Conservation (phyloP, 2,888 invertebrate species). For the Cosmia pyralina region DNA sequence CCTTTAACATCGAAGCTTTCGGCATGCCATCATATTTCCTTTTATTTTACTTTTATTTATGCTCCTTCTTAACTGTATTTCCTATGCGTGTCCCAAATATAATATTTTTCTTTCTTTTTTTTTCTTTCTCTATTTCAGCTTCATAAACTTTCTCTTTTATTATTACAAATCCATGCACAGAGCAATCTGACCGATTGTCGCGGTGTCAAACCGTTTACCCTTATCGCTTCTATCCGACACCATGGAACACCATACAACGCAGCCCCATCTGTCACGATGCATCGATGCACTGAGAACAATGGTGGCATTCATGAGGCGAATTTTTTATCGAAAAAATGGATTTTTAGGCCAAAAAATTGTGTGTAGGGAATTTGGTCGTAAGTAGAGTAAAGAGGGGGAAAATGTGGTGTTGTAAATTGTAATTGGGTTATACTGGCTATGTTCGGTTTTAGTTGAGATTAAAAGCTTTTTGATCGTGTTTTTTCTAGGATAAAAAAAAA, state of each 20-base stretch:
- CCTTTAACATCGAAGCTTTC: too few species aligned
- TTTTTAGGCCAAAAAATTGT: conserved; percentile 76
- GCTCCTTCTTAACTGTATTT: too few species aligned
- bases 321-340: conserved; percentile 80
- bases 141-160: conserved; percentile 32
- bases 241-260: conserved; percentile 48
- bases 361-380: conserved; percentile 65
- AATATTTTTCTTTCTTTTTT: too few species aligned
- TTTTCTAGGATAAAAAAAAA: not conserved
- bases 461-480: not conserved
- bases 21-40: not conserved
- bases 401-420: conserved; percentile 24
- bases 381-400: conserved; percentile 28
- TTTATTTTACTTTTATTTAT: too few species aligned
- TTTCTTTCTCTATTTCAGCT: too few species aligned
- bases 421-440: conserved; percentile 36
- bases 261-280: conserved; percentile 82
- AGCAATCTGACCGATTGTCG: conserved; percentile 81
- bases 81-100: too few species aligned
- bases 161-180: conserved; percentile 44
- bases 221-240: conserved; percentile 75
- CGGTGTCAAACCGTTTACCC: conserved; percentile 87
- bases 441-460: conserved; percentile 11
- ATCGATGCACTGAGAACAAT: conserved; percentile 81
- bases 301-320: conserved; percentile 76